Evolutionary conservation across 2,113 vertebrate genomes (phyloP).

Genomic region (Thermophis baileyi): DNA sequence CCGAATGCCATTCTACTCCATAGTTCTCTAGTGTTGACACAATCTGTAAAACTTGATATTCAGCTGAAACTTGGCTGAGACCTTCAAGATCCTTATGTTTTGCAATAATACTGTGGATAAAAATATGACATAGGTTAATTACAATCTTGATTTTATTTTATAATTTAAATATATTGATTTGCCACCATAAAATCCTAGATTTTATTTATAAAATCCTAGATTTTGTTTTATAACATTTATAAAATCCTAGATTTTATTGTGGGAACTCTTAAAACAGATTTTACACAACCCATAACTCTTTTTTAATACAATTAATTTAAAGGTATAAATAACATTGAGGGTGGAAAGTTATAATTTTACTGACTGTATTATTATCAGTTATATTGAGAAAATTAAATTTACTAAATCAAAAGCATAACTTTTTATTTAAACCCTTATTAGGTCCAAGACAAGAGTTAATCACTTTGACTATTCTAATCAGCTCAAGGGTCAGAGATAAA

Average conservation of each 20-base stretch:
- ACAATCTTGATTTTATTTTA: background rate
- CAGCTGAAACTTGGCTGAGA: conserved; percentile 80
- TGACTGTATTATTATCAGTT: background rate
- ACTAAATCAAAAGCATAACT: background rate
- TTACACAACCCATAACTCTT: background rate
- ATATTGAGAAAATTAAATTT: background rate
- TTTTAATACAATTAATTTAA: background rate
- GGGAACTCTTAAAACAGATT: background rate
- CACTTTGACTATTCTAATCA: background rate
- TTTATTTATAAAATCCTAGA: background rate
- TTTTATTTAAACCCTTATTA: background rate
- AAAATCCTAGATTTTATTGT: background rate
- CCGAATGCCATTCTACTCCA: conserved; percentile 95
- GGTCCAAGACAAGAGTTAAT: background rate
- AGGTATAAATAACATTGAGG: background rate
- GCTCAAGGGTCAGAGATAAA: background rate
- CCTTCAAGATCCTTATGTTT: conserved; percentile 91
- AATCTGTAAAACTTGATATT: conserved; percentile 93
- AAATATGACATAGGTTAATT: conserved; percentile 25
- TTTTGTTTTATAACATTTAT: too few species aligned
- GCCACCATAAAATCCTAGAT: background rate
- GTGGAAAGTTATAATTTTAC: background rate
- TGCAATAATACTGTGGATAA: conserved; percentile 77
- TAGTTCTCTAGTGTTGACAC: conserved; percentile 89
- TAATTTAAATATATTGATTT: background rate